These are phyloP conservation scores for cattle (Bos taurus) DNA, from an alignment of 2,113 vertebrate species.

Conservation along the genomic window ARS-UCD2.0 NC_037332.1:88123501-88124000, in stretches of 20 bases:
- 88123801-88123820: not conserved
- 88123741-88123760: not conserved
- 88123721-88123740: not conserved
- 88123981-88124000: not conserved
- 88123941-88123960: not conserved
- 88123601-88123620: not conserved
- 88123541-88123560: not conserved
- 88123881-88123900: not conserved
- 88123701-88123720: not conserved
- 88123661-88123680: not conserved
- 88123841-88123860: not conserved
- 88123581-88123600: fast-evolving
- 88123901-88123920: not conserved
- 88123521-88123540: not conserved
- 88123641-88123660: not conserved
- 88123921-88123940: not conserved
- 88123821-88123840: not conserved
- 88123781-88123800: not conserved
- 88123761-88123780: not conserved
- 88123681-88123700: not conserved
- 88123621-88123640: not conserved
- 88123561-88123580: not conserved
- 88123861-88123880: not conserved
- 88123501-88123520: not conserved
- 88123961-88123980: not conserved